Conservation (phyloP, 2,797 vertebrate species). For the Cichlasoma orientale region DNA sequence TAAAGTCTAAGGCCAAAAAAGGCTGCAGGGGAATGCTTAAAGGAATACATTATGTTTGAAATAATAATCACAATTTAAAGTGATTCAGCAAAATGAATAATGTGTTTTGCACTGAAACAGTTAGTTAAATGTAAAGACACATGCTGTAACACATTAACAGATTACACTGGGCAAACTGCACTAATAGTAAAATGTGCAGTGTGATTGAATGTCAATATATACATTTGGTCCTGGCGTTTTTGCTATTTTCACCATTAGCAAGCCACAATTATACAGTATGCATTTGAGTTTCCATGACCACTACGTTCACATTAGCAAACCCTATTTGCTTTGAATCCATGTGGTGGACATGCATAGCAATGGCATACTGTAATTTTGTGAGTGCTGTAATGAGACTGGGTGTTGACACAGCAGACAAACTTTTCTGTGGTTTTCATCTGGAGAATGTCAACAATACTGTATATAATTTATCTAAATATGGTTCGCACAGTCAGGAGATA, state of each 20-base stretch:
- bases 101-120: conserved; percentile 2
- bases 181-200: background rate
- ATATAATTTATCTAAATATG: background rate
- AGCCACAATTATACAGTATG: conserved; percentile 42
- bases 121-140: background rate
- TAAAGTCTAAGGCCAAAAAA: background rate
- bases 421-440: conserved; percentile 5
- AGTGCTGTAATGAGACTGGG: conserved; percentile 4
- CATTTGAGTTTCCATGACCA: conserved; percentile 51
- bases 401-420: conserved; percentile 4
- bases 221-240: conserved; percentile 11
- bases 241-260: conserved; percentile 23
- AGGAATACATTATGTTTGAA: background rate
- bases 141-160: background rate
- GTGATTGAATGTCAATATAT: conserved; percentile 13
- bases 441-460: background rate
- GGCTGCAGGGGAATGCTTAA: conserved; percentile 2
- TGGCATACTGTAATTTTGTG: conserved; percentile 38
- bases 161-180: background rate
- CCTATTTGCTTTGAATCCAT: conserved; percentile 36
- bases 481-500: background rate
- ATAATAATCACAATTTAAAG: conserved; percentile 21
- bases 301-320: conserved; percentile 41
- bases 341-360: conserved; percentile 32
- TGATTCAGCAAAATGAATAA: background rate